phyloP scores from a whole-genome alignment of 2,797 vertebrate genomes.

The Squalus acanthias region DNA sequence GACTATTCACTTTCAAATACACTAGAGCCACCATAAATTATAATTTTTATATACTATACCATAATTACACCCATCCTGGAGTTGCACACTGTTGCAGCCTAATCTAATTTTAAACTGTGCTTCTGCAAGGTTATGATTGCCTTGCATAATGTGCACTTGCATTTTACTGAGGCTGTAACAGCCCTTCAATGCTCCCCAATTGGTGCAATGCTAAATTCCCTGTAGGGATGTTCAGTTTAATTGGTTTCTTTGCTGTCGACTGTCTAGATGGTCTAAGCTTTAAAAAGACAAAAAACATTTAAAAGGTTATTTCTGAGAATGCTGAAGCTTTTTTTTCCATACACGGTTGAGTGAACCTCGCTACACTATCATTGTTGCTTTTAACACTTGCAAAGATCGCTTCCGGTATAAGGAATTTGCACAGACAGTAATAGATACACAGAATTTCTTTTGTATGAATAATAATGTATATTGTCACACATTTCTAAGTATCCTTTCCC shows the following conservation, averaged over 20 bases:
- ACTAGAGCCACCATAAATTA: not conserved
- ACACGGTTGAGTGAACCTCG: not conserved
- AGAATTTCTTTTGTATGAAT: not conserved
- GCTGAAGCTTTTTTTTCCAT: not conserved
- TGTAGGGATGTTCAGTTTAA: not conserved
- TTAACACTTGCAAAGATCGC: not conserved
- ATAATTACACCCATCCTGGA: not conserved
- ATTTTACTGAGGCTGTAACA: not conserved
- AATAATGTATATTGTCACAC: not conserved
- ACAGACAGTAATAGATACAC: not conserved
- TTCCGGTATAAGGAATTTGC: not conserved
- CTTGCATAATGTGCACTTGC: not conserved
- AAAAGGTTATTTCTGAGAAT: not conserved
- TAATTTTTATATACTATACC: not conserved
- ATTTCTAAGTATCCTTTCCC: not conserved
- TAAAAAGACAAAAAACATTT: not conserved
- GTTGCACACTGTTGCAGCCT: not conserved
- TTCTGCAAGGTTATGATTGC: conserved; percentile 4
- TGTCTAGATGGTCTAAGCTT: not conserved
- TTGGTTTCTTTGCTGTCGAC: conserved; percentile 4
- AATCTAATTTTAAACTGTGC: conserved; percentile 19
- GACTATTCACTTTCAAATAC: not conserved
- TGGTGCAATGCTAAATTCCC: not conserved
- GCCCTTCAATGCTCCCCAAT: not conserved
- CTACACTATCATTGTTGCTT: not conserved